Base-by-base conservation (phyloP, 2,888 invertebrate genomes). In the Rutpela maculata region DNA sequence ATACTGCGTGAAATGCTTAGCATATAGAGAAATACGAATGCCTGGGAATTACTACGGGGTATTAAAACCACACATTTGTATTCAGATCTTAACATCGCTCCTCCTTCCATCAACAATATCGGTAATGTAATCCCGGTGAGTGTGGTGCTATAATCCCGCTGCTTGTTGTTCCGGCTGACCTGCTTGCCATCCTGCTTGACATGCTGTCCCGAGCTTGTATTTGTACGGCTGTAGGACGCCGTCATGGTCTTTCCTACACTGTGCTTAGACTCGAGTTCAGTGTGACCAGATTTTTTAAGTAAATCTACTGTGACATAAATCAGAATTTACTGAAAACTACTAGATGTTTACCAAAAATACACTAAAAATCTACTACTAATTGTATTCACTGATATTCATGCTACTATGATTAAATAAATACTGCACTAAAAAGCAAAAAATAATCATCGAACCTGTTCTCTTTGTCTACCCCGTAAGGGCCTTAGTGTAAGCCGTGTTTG, bases 71-170 rank as follows among this genome's bases (percentile, higher is more conserved):
- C 76, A 79, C 81, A 81, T 82, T 79, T 81, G 81, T 81, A 81
- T 81, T 81, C 81, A 80, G 81, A 77, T 78, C 81, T 79, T 78
- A 55, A 79, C 81, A 77, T 74, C 79, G 78, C 78, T 74, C 75
- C 80, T 76, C 74, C 81, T 80, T 80, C 82, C 81, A 81, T 82
- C 82, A 84, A 84, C 83, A 78, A 82, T 83, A 83, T 84, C 82
- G 72, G 81, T 81, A 81, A 80, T 82, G 84, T 84, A 84, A 84
- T 84, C 82, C 82, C 81, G 81, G 81, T 79, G 82, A 84, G 83
- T 83, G 82, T 81, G 78, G 67, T 78, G 81, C 77, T 78, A 80
- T 79, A 81, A 81, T 81, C 80, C 82, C 72, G 78, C 81, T 78
- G 78, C 77, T 79, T 79, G 83, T 81, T 81, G 83, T 84, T 83